Percentiles rank a stretch among this genome's conserved stretches.
These are phyloP conservation scores for Sericinus montela DNA, from an alignment of 2,888 invertebrate genomes.

Conservation along the genomic window DNA sequence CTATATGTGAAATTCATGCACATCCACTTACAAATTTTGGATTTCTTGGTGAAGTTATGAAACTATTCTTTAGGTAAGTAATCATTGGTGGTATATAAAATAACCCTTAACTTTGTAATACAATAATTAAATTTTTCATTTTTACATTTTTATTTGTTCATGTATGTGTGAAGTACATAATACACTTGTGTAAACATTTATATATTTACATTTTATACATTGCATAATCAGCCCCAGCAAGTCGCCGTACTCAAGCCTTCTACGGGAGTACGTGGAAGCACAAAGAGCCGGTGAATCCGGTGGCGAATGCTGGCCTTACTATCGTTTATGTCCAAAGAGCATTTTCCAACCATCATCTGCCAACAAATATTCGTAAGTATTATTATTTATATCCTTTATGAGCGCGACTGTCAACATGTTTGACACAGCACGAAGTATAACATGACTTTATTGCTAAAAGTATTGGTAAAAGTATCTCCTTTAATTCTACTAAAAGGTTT, in stretches of 20 bases:
- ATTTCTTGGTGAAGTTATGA: slow-evolving; percentile 89
- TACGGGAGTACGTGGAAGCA: slow-evolving; percentile 89
- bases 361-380: slow-evolving; percentile 71
- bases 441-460: too few relatives aligned
- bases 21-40: slow-evolving; percentile 88
- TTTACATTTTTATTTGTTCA: too few relatives aligned
- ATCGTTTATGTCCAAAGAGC: slow-evolving; percentile 89
- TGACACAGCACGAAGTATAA: too few relatives aligned
- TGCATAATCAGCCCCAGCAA: slow-evolving; percentile 83
- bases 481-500: too few relatives aligned
- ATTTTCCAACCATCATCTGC: slow-evolving; percentile 80
- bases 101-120: too few relatives aligned
- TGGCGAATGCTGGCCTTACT: slow-evolving; percentile 92
- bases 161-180: too few relatives aligned
- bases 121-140: too few relatives aligned
- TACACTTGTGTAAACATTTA: too few relatives aligned
- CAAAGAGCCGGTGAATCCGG: slow-evolving; percentile 86
- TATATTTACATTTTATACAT: too few relatives aligned
- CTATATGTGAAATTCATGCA: slow-evolving; percentile 92
- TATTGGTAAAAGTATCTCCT: too few relatives aligned
- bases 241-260: slow-evolving; percentile 86
- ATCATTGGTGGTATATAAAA: not conserved
- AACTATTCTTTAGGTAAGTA: slow-evolving; percentile 89
- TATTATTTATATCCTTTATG: not conserved
- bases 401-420: too few relatives aligned